Evolutionary conservation across 2,113 vertebrate genomes (phyloP).

Genomic region (Alligator mississippiensis): DNA sequence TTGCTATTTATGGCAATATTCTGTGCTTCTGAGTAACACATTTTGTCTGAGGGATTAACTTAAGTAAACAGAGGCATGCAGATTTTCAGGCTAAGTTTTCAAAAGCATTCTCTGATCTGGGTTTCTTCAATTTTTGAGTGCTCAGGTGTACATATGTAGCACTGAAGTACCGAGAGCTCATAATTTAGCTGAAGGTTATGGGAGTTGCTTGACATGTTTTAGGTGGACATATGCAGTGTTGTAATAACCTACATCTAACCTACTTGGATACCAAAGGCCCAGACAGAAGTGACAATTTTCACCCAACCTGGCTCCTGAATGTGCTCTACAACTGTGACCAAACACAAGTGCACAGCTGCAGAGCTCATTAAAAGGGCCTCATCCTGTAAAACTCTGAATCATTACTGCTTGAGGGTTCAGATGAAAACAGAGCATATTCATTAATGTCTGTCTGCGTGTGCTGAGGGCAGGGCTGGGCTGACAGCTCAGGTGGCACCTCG

Average conservation of each 20-base stretch:
- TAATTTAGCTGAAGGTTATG: neutral
- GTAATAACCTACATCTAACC: too few species aligned
- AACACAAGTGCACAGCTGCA: too few species aligned
- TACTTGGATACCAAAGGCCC: neutral
- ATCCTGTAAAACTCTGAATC: too few species aligned
- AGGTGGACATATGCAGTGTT: neutral
- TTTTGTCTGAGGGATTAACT: neutral
- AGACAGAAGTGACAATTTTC: too few species aligned
- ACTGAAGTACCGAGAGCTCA: neutral
- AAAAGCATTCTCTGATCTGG: neutral
- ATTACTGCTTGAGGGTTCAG: too few species aligned
- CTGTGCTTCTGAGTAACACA: neutral
- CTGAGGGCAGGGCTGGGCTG: too few species aligned
- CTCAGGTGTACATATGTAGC: neutral
- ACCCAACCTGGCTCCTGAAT: too few species aligned
- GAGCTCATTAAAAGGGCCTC: too few species aligned
- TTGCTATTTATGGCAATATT: neutral
- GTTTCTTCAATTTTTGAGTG: neutral
- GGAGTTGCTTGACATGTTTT: neutral
- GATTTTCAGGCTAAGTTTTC: neutral
- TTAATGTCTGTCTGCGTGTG: too few species aligned
- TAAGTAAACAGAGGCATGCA: neutral
- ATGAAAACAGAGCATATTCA: too few species aligned
- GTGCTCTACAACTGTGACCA: too few species aligned
- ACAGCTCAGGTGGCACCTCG: too few species aligned